Base-by-base conservation (phyloP, 2,888 invertebrate genomes). In the Shargacucullia verbasci region DNA sequence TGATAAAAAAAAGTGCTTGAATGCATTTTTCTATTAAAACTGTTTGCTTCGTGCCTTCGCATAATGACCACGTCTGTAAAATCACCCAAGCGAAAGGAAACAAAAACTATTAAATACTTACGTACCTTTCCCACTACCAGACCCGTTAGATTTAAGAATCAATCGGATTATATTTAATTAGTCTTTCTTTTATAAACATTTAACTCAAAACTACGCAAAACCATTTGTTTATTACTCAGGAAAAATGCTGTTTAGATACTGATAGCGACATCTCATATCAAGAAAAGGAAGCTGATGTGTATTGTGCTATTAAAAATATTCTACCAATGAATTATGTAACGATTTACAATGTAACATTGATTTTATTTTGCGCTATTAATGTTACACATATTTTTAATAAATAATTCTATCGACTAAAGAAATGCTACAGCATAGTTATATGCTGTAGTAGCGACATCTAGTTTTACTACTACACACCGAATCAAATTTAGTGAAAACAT, bases 201-300 rank as follows among this genome's bases (percentile, higher is more conserved):
- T 20, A 20, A 38, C 14, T 2, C 11, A 2, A 15, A 20, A 38
- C 6, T 20, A 6, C n/a, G 10, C 1, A 8, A 41, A 10, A 13
- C 13, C 13, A 41, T 27, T 41, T 4, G 3, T 8, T 1, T 27
- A n/a, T n/a, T n/a, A n/a, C n/a, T n/a, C n/a, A n/a, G n/a, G n/a
- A n/a, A 12, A 13, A 3, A 8, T 29, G 12, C 0, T 3, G 27
- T 41, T 33, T 7, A 10, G 43, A 12, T 38, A 34, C 15, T 40
- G 25, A 45, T 55, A 57, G 57, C 43, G 72, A 48, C 70, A 72
- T 59, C 70, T 68, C 31, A 40, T 56, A 11, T 31, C 3, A 7
- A 14, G 20, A 11, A 5, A 6, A 9, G 6, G 7, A 10, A 27
- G 29, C 27, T 7, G 20, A n/a, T n/a, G n/a, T n/a, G n/a, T n/a